These are phyloP conservation scores for Eulemur mongoz DNA, from an alignment of 2,797 vertebrate species.

Conservation along the genomic window DNA sequence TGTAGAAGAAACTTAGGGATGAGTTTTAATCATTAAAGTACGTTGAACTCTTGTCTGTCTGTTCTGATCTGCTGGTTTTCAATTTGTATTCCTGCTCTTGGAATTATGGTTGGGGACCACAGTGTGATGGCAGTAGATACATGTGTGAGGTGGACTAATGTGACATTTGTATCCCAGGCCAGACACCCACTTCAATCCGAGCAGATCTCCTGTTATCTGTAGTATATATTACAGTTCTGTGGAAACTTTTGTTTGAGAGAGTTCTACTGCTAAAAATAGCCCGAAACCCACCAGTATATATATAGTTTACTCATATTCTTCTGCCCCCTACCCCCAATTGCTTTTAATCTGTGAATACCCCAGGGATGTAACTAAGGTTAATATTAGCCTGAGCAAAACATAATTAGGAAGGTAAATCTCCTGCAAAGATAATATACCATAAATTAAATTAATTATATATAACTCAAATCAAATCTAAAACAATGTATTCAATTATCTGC, in stretches of 20 bases:
- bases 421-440: slow-evolving; percentile 60
- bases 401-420: slow-evolving; percentile 70
- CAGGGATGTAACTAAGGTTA: slow-evolving; percentile 56
- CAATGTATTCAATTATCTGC: slow-evolving; percentile 57
- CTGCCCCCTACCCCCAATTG: neutral
- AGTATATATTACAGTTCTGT: neutral
- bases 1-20: neutral
- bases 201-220: neutral
- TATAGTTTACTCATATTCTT: neutral
- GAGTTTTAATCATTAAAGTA: neutral
- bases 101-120: neutral
- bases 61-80: neutral
- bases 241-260: neutral
- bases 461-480: slow-evolving; percentile 66
- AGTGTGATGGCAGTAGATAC: neutral
- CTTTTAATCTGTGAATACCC: slow-evolving; percentile 15
- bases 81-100: neutral
- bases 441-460: slow-evolving; percentile 72
- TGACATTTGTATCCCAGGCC: neutral
- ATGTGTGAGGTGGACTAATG: neutral
- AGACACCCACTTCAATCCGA: neutral
- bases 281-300: neutral
- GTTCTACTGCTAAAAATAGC: neutral
- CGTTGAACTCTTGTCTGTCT: neutral
- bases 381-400: slow-evolving; percentile 58